These are phyloP conservation scores for Montifringilla adamsi DNA, from an alignment of 2,113 vertebrate species.

Conservation along the genomic window DNA sequence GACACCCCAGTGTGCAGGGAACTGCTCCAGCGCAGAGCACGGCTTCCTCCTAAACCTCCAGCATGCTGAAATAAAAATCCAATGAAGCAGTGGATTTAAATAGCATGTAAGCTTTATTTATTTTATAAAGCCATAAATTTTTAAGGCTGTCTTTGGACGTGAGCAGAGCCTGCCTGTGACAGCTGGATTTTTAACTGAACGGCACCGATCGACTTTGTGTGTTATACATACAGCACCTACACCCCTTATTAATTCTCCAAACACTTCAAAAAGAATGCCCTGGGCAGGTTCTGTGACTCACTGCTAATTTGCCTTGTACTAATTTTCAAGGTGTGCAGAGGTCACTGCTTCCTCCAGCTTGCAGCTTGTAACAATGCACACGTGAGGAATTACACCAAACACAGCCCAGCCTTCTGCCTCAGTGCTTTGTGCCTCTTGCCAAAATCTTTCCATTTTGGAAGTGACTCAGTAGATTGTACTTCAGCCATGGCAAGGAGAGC, in stretches of 20 bases:
- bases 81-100: neutral
- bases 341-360: neutral
- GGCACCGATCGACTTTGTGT: neutral
- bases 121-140: neutral
- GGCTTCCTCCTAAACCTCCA: neutral
- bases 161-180: neutral
- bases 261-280: neutral
- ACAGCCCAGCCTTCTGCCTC: neutral
- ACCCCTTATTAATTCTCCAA: neutral
- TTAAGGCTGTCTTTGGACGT: neutral
- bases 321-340: conserved; percentile 27
- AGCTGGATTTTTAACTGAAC: neutral
- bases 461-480: neutral
- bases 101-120: neutral
- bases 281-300: conserved; percentile 8
- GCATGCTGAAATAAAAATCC: neutral
- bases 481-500: neutral
- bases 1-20: neutral
- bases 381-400: neutral
- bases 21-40: neutral
- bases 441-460: neutral
- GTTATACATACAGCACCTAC: neutral
- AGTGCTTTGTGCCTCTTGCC: neutral
- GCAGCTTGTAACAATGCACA: neutral
- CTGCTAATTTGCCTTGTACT: conserved; percentile 50